These are phyloP conservation scores for Caenorhabditis japonica DNA, from an alignment of 2,888 invertebrate genomes.

Conservation along the genomic window DNA sequence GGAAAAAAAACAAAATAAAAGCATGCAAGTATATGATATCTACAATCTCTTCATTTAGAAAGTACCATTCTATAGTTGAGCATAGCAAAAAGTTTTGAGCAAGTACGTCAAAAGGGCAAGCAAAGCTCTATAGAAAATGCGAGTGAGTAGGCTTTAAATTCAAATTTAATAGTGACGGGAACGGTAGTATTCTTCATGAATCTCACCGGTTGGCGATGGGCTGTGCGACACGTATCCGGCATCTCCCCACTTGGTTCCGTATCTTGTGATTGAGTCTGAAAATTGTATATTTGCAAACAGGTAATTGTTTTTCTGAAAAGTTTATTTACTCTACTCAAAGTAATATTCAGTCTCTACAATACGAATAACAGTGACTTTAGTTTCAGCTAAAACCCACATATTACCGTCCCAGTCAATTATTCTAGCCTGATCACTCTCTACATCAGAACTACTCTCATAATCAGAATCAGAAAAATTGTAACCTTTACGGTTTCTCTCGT, in stretches of 20 bases:
- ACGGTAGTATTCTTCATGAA: constrained; percentile 46
- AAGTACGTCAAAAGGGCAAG: constrained; percentile 47
- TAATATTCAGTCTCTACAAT: constrained; percentile 63
- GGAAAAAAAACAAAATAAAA: too few species aligned
- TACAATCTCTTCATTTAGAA: constrained; percentile 36
- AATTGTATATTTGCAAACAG: constrained; percentile 4
- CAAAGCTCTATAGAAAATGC: constrained; percentile 35
- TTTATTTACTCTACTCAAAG: constrained; percentile 42
- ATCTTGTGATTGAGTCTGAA: constrained; percentile 66
- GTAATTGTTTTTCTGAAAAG: constrained; percentile 4
- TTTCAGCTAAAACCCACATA: constrained; percentile 62
- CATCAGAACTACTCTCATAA: constrained; percentile 35
- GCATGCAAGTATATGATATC: not conserved
- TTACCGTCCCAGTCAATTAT: constrained; percentile 52
- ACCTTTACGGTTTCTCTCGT: constrained; percentile 66
- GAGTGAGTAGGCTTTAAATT: not conserved
- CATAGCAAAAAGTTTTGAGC: constrained; percentile 40
- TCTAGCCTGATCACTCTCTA: constrained; percentile 25
- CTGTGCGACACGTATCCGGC: constrained; percentile 63
- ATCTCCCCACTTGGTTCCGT: constrained; percentile 67
- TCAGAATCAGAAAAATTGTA: constrained; percentile 45
- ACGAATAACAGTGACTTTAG: constrained; percentile 62
- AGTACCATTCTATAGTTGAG: constrained; percentile 26
- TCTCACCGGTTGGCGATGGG: constrained; percentile 63
- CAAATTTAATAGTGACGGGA: constrained; percentile 36